Evolutionary conservation across 1,140 invertebrate species (phyloP), one percentile per base, ranked within the genome.

Genomic region (Anadara kagoshimensis): DNA sequence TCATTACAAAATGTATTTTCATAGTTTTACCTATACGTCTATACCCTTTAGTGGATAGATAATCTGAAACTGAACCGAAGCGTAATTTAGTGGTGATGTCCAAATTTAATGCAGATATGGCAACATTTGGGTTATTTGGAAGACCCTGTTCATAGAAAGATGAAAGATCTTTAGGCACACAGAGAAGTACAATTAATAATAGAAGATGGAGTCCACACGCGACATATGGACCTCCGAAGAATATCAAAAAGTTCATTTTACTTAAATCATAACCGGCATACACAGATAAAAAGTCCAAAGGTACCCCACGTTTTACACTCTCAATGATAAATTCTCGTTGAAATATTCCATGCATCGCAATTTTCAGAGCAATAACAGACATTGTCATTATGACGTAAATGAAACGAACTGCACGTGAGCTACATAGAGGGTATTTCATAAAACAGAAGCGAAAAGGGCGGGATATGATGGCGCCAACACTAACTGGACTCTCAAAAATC

Each of bases 221-320:
- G 20, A 65, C 1, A 51, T 65, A 66, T 3, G 73, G 73, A 20
- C 73, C 73, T 0, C 73, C 73, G n/a, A 75, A 54, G 44, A 43
- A 43, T 16, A 22, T 18, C 0, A 75, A 36, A 53, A 75, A 75
- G 29, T 75, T 75, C 3, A 47, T 4, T 18, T 29, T 57, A n/a
- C 66, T 69, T 5, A 62, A 7, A 44, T 69, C 26, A 29, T 75
- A 69, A 44, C 73, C 73, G 8, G 73, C 54, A 0, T 69, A 45
- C 41, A 75, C 64, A 1, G 73, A 75, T 8, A 69, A 22, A 41
- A 75, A 75, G 44, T 69, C 66, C 53, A 69, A 69, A 16, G 73
- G 66, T 5, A 56, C 61, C 5, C 73, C 73, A 43, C 69, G 59
- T 12, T 63, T 62, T 22, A 75, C 73, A 59, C 73, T 75, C n/a